Evolutionary conservation across 2,113 vertebrate genomes (phyloP).

Genomic region (Pollimyrus isidori): DNA sequence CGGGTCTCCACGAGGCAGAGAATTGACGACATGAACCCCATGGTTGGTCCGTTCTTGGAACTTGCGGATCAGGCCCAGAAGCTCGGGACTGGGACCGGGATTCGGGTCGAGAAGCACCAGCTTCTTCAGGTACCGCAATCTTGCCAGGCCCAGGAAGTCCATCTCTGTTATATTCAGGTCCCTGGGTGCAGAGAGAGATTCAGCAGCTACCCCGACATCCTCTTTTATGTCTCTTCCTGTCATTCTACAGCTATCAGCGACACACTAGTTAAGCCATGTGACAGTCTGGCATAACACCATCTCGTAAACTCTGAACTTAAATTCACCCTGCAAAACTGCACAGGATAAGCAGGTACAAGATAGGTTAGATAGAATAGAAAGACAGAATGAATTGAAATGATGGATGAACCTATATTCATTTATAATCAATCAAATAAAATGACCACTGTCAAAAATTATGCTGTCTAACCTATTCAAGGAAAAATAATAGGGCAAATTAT

Average conservation of each 20-base stretch:
- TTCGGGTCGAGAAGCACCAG: constrained; percentile 33
- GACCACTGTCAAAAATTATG: neutral
- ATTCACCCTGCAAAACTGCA: neutral
- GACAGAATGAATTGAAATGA: neutral
- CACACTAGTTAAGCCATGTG: neutral
- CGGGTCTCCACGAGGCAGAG: neutral
- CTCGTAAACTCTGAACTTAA: neutral
- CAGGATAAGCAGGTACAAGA: neutral
- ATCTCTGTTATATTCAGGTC: constrained; percentile 21
- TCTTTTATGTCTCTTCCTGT: no score
- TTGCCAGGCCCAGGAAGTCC: constrained; percentile 24
- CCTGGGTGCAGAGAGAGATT: constrained; percentile 11
- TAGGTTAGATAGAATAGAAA: neutral
- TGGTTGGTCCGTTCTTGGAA: constrained; percentile 22
- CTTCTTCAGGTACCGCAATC: constrained; percentile 23
- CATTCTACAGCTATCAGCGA: neutral
- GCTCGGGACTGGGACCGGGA: neutral
- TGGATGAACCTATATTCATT: neutral
- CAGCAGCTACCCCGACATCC: neutral
- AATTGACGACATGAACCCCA: constrained; percentile 29
- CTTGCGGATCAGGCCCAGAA: constrained; percentile 17
- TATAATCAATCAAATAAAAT: neutral
- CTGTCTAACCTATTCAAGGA: neutral
- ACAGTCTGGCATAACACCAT: no score
- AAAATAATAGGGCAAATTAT: neutral